These are phyloP conservation scores for Coptodon bakossiorum DNA, from an alignment of 2,113 vertebrate genomes.

Conservation along the genomic window DNA sequence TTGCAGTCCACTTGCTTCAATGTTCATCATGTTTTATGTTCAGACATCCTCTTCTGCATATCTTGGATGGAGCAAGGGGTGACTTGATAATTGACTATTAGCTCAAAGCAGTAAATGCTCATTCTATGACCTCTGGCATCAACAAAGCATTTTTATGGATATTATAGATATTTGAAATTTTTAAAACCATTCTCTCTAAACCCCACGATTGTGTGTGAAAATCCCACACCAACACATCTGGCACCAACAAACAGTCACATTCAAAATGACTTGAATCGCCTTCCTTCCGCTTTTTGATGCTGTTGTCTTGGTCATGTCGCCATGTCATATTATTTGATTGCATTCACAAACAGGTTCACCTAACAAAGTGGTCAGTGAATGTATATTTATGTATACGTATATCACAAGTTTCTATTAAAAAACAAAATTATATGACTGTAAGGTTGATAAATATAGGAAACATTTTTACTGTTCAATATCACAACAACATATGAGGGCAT, in stretches of 20 bases:
- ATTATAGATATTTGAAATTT: not conserved
- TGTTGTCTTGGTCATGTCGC: not conserved
- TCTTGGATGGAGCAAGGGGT: not conserved
- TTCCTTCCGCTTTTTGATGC: not conserved
- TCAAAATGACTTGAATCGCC: not conserved
- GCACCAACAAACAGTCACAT: not conserved
- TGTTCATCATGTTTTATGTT: not conserved
- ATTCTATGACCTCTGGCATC: not conserved
- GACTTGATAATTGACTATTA: not conserved
- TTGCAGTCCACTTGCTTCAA: not conserved
- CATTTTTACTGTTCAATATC: not conserved
- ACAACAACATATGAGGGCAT: not conserved
- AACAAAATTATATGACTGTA: not conserved
- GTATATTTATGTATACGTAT: not conserved
- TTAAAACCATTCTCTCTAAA: not conserved
- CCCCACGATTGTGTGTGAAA: not conserved
- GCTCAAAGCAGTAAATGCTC: not conserved
- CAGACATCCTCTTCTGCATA: not conserved
- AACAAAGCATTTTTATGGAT: not conserved
- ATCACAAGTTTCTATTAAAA: not conserved
- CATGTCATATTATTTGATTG: not conserved
- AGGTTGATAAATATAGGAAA: not conserved
- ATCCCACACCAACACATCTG: not conserved
- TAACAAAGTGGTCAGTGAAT: not conserved
- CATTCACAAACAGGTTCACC: not conserved